Percentiles rank a stretch among this genome's conserved stretches.
These are phyloP conservation scores for Pseudomyrmex cubaensis DNA, from an alignment of 1,140 invertebrate genomes.

Conservation along the genomic window DNA sequence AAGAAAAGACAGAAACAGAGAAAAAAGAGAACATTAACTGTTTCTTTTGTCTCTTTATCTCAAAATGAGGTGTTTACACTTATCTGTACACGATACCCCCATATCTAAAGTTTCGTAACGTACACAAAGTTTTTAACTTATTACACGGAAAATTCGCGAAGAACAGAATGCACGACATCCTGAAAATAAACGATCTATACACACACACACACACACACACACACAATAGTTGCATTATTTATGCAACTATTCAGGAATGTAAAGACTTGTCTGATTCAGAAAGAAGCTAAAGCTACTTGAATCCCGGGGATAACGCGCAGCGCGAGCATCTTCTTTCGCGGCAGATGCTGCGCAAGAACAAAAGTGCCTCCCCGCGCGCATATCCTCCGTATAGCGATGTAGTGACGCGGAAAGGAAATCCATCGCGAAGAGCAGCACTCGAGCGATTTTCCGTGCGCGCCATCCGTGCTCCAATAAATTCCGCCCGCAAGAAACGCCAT, in stretches of 20 bases:
- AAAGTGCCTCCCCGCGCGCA: conserved; percentile 54
- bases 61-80: too few species aligned
- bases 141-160: conserved; percentile 35
- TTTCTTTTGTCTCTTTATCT: not conserved
- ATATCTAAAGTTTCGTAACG: not conserved
- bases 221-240: conserved; percentile 50
- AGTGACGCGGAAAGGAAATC: conserved; percentile 70
- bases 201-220: too few species aligned
- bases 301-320: conserved; percentile 10
- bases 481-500: not conserved
- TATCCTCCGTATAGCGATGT: conserved; percentile 39
- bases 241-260: conserved; percentile 45
- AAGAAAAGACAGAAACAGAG: not conserved
- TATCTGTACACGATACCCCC: too few species aligned
- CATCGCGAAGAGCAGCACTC: conserved; percentile 59
- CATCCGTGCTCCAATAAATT: conserved; percentile 49
- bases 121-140: not conserved
- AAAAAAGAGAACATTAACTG: not conserved
- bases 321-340: conserved; percentile 38
- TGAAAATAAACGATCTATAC: conserved; percentile 41
- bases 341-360: conserved; percentile 59
- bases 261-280: conserved; percentile 37
- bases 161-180: conserved; percentile 1
- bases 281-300: conserved; percentile 34
- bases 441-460: conserved; percentile 62